These are phyloP conservation scores for Phyllotis vaccarum DNA, from an alignment of 2,797 vertebrate genomes.

Conservation along the genomic window DNA sequence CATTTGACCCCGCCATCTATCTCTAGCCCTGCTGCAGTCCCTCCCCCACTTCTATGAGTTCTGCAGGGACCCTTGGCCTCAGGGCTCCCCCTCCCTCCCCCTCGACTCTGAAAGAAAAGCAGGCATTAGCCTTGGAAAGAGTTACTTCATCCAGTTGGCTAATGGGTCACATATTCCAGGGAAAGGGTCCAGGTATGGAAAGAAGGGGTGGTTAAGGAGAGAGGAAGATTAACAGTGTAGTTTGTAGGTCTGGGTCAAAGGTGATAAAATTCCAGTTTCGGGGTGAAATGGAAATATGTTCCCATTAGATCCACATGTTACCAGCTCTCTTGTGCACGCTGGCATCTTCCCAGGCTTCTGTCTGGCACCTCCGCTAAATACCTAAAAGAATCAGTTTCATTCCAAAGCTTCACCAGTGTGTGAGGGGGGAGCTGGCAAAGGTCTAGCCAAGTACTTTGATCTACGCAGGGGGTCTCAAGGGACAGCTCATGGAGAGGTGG, in stretches of 20 bases:
- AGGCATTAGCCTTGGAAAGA: constrained; percentile 87
- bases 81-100: constrained; percentile 1
- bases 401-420: constrained; percentile 68
- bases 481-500: constrained; percentile 61
- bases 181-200: constrained; percentile 93
- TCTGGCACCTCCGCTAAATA: constrained; percentile 81
- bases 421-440: constrained; percentile 17
- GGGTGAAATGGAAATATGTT: constrained; percentile 90
- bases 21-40: constrained; percentile 20
- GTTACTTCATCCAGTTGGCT: constrained; percentile 89
- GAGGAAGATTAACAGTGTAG: constrained; percentile 60
- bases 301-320: constrained; percentile 88
- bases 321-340: constrained; percentile 73
- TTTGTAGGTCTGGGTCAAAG: constrained; percentile 81
- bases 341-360: constrained; percentile 81
- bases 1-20: constrained; percentile 78
- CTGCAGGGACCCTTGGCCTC: constrained; percentile 11
- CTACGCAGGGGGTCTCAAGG: constrained; percentile 77
- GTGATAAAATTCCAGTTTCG: constrained; percentile 89
- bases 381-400: constrained; percentile 79
- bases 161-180: constrained; percentile 91
- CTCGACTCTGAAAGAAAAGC: constrained; percentile 82
- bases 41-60: not conserved
- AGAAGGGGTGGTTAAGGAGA: constrained; percentile 82
- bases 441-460: constrained; percentile 80